A percentile compares a stretch with the other conserved stretches of the same genome.
These are phyloP conservation scores for Calephelis nemesis DNA, from an alignment of 1,140 invertebrate species.

Conservation along the genomic window DNA sequence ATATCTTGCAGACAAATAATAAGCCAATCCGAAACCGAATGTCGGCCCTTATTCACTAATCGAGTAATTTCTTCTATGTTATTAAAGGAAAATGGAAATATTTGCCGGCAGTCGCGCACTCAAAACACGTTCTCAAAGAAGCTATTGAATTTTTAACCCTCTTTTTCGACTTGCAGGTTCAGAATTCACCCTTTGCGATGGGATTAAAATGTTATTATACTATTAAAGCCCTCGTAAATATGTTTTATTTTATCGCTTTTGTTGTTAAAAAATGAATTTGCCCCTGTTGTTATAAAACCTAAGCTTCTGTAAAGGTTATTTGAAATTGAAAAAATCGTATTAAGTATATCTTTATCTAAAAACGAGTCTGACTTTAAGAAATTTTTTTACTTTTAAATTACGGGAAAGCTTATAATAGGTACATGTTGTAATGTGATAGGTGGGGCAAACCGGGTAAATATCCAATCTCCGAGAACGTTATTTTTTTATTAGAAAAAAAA, in stretches of 20 bases:
- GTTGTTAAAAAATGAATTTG: slow-evolving; percentile 5
- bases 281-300: slow-evolving; percentile 3
- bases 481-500: too few relatives aligned
- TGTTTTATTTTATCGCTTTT: slow-evolving; percentile 18
- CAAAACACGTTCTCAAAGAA: slow-evolving; percentile 19
- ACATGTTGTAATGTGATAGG: slow-evolving; percentile 35
- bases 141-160: slow-evolving; percentile 19
- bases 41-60: slow-evolving; percentile 63
- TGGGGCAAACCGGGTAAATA: too few relatives aligned
- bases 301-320: background rate
- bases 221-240: slow-evolving; percentile 15
- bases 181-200: slow-evolving; percentile 13
- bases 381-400: too few relatives aligned
- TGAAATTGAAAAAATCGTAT: slow-evolving; percentile 5
- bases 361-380: too few relatives aligned
- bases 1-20: slow-evolving; percentile 26
- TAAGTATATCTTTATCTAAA: too few relatives aligned
- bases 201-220: slow-evolving; percentile 19
- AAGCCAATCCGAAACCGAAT: slow-evolving; percentile 46
- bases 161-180: slow-evolving; percentile 12
- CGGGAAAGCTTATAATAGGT: too few relatives aligned
- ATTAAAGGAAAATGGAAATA: slow-evolving; percentile 57
- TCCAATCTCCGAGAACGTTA: too few relatives aligned
- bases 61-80: slow-evolving; percentile 73
- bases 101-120: slow-evolving; percentile 14